Percentiles rank a stretch among this genome's conserved stretches.
phyloP scores from a whole-genome alignment of 2,888 invertebrate species.

The Trichogramma dendrolimi region DNA sequence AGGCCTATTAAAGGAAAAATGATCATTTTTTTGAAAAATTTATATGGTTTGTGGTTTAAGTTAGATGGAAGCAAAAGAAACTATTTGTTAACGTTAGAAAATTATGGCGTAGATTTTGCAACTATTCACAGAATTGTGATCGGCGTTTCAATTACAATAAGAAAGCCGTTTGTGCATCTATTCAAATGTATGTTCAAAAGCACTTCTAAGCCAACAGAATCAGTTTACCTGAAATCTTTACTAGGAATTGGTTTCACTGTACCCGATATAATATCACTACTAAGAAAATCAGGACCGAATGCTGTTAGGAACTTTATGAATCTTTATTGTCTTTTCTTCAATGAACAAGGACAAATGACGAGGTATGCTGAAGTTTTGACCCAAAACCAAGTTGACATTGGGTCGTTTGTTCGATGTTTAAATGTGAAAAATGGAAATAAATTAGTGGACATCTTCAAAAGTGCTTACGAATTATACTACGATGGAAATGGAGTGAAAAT shows the following conservation, averaged over 20 bases:
- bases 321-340: slow-evolving; percentile 35
- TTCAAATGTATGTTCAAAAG: too few relatives aligned
- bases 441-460: too few relatives aligned
- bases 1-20: slow-evolving; percentile 27
- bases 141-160: neutral
- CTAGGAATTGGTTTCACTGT: too few relatives aligned
- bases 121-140: slow-evolving; percentile 34
- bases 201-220: too few relatives aligned
- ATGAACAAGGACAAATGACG: slow-evolving; percentile 22
- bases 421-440: too few relatives aligned
- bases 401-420: too few relatives aligned
- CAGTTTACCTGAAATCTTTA: too few relatives aligned
- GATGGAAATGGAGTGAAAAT: too few relatives aligned
- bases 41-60: slow-evolving; percentile 33
- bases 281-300: slow-evolving; percentile 23
- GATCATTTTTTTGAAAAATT: slow-evolving; percentile 30
- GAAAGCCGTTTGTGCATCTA: too few relatives aligned
- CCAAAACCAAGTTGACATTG: too few relatives aligned
- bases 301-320: slow-evolving; percentile 38
- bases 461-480: too few relatives aligned
- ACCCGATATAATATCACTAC: too few relatives aligned
- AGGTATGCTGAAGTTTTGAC: neutral
- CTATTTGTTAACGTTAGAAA: slow-evolving; percentile 18
- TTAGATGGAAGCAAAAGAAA: slow-evolving; percentile 32
- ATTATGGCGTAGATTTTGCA: slow-evolving; percentile 30